Percentiles rank a stretch among this genome's conserved stretches.
phyloP scores from a whole-genome alignment of 2,113 vertebrate genomes.

The Misgurnus mizolepis region DNA sequence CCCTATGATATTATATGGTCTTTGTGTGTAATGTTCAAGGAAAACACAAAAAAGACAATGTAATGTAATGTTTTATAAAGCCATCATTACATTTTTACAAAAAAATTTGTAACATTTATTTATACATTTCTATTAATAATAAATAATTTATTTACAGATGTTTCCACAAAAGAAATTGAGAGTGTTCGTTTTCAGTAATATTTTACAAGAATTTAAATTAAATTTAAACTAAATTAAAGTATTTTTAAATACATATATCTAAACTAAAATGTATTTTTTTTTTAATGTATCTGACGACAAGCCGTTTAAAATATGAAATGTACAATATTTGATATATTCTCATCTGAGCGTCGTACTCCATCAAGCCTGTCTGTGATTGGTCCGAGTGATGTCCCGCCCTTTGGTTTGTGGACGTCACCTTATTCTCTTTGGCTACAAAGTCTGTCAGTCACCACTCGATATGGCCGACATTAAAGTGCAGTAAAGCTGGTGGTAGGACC shows the following conservation, averaged over 20 bases:
- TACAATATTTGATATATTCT: not conserved
- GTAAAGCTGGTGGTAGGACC: slow-evolving; percentile 61
- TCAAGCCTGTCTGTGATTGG: slow-evolving; percentile 7
- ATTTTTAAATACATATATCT: too few relatives aligned
- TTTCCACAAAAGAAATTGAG: not conserved
- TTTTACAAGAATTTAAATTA: not conserved
- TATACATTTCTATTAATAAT: too few relatives aligned
- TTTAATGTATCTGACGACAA: too few relatives aligned
- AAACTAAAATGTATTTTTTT: too few relatives aligned
- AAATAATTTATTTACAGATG: not conserved
- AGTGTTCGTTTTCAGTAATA: not conserved
- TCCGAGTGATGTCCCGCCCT: slow-evolving; percentile 23
- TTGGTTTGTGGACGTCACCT: slow-evolving; percentile 51
- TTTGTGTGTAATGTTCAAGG: too few relatives aligned
- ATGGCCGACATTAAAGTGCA: slow-evolving; percentile 69
- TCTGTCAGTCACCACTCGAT: slow-evolving; percentile 71
- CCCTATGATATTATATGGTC: too few relatives aligned
- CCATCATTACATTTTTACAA: not conserved
- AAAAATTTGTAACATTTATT: not conserved
- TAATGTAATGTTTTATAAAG: not conserved
- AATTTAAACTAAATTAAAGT: too few relatives aligned
- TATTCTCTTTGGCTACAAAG: slow-evolving; percentile 54
- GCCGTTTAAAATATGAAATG: not conserved
- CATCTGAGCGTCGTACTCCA: not conserved
- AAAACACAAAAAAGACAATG: too few relatives aligned